Percentiles rank a stretch among this genome's conserved stretches.
These are phyloP conservation scores for Falco concolor DNA, from an alignment of 2,797 vertebrate species.

Conservation along the genomic window DNA sequence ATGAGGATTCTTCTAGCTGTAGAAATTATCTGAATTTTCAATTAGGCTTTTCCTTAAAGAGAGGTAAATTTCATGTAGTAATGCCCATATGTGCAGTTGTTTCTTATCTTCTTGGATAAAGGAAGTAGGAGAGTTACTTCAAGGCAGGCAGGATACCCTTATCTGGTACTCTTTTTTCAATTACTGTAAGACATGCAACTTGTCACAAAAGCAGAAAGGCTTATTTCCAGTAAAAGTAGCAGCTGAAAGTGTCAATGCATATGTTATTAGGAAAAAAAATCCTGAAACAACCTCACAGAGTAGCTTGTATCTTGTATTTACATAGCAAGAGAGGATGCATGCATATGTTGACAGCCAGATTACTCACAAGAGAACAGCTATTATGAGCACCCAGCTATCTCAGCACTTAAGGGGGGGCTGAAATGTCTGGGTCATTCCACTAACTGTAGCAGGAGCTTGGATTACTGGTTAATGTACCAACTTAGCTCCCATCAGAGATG, in stretches of 20 bases:
- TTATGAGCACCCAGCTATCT: not conserved
- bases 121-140: conserved; percentile 24
- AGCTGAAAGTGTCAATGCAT: not conserved
- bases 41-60: not conserved
- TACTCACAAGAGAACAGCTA: not conserved
- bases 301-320: not conserved
- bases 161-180: conserved; percentile 35
- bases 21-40: not conserved
- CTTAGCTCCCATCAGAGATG: not conserved
- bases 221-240: conserved; percentile 5
- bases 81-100: not conserved
- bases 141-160: conserved; percentile 11
- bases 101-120: conserved; percentile 38
- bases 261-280: not conserved
- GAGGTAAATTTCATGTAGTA: not conserved
- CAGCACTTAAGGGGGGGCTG: not conserved
- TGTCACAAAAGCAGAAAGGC: not conserved
- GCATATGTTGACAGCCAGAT: not conserved
- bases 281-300: not conserved
- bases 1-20: not conserved
- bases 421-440: not conserved
- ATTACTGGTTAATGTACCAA: not conserved
- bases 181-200: not conserved
- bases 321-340: not conserved
- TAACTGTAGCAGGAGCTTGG: not conserved